Conservation (phyloP, 2,888 invertebrate species). For the Plagodis dolabraria region DNA sequence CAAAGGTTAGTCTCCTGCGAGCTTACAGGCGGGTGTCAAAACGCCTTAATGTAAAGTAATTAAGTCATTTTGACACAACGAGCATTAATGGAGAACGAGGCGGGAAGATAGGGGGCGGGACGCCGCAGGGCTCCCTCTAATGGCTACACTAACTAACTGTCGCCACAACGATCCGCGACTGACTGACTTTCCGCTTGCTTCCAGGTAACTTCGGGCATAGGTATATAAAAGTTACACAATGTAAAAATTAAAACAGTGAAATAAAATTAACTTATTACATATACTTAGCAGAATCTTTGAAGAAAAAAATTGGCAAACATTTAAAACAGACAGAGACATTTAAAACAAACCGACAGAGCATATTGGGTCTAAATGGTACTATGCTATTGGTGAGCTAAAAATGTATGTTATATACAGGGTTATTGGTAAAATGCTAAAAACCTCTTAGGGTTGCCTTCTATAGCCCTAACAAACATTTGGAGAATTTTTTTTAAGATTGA, state of each 20-base stretch:
- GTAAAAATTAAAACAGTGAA: neutral
- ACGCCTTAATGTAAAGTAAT: constrained; percentile 69
- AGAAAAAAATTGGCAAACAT: neutral
- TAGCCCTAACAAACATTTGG: no score
- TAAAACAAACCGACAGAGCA: no score
- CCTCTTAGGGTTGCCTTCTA: no score
- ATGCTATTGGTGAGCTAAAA: no score
- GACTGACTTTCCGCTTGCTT: constrained; percentile 24
- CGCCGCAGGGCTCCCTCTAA: constrained; percentile 63
- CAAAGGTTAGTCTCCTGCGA: constrained; percentile 39
- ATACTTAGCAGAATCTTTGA: no score
- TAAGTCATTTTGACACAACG: constrained; percentile 72
- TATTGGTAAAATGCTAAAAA: no score
- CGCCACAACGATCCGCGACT: constrained; percentile 59
- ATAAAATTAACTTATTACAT: neutral
- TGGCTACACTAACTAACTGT: constrained; percentile 76
- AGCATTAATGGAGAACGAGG: constrained; percentile 69
- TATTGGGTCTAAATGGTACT: no score
- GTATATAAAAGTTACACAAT: neutral
- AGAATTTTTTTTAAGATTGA: no score
- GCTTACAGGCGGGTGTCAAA: constrained; percentile 62
- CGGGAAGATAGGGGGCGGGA: constrained; percentile 57
- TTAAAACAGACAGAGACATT: no score
- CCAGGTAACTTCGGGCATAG: constrained; percentile 11
- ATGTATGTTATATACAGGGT: no score